phyloP scores from a whole-genome alignment of 2,113 vertebrate genomes.

The Narcine bancroftii region DNA sequence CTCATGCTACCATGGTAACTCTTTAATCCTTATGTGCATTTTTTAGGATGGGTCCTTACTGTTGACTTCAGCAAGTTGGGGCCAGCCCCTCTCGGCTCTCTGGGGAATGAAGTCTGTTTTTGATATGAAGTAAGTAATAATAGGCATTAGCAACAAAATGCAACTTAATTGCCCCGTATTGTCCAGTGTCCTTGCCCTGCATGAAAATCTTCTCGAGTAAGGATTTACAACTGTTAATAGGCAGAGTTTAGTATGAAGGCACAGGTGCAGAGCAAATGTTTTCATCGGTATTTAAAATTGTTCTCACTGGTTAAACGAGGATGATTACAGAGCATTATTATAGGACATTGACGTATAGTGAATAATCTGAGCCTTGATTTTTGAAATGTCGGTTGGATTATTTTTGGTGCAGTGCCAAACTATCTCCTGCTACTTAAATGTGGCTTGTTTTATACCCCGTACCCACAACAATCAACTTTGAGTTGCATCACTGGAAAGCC shows the following conservation, averaged over 20 bases:
- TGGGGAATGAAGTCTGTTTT: slow-evolving; percentile 99
- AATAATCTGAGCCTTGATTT: not conserved
- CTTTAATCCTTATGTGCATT: not conserved
- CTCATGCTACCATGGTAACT: too few relatives aligned
- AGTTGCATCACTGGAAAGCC: not conserved
- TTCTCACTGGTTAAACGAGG: not conserved
- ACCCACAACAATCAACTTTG: not conserved
- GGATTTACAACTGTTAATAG: not conserved
- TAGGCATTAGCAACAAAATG: not conserved
- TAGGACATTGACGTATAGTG: not conserved
- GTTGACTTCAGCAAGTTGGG: slow-evolving; percentile 91
- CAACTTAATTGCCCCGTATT: not conserved
- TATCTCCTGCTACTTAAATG: not conserved
- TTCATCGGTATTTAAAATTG: not conserved
- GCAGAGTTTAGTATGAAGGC: not conserved
- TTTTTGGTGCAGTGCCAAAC: not conserved
- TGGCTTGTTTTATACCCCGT: not conserved
- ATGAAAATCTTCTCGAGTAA: not conserved
- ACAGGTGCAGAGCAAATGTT: not conserved
- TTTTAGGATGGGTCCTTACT: slow-evolving; percentile 90
- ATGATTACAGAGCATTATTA: not conserved
- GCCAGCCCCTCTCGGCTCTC: slow-evolving; percentile 87
- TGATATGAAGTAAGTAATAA: slow-evolving; percentile 87
- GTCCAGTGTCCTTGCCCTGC: not conserved
- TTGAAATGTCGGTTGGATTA: not conserved